phyloP scores from a whole-genome alignment of 2,888 invertebrate genomes.

The Drosophila quinaria region DNA sequence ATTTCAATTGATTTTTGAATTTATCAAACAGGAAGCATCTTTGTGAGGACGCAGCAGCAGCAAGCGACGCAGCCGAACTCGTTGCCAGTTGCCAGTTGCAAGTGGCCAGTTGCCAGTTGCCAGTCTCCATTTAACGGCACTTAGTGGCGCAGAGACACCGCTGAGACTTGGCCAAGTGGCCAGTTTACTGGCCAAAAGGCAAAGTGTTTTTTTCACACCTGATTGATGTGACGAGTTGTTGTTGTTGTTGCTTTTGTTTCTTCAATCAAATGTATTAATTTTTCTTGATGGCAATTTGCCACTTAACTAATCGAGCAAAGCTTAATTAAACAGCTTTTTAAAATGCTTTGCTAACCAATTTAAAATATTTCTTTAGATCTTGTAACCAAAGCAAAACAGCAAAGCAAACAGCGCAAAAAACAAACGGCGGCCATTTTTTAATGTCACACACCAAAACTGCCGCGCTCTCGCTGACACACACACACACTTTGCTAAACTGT shows the following conservation, averaged over 20 bases:
- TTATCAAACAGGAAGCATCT: conserved; percentile 80
- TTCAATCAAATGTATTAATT: neutral
- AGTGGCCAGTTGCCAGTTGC: conserved; percentile 36
- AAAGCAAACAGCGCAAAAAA: no score
- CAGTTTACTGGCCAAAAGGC: conserved; percentile 30
- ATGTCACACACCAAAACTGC: no score
- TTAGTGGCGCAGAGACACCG: conserved; percentile 28
- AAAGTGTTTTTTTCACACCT: conserved; percentile 55
- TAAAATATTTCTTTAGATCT: neutral
- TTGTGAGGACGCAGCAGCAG: conserved; percentile 50
- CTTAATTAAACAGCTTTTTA: neutral
- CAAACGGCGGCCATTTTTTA: no score
- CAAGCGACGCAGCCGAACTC: conserved; percentile 57
- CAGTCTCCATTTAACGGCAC: conserved; percentile 71
- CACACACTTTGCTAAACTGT: no score
- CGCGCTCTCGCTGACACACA: no score
- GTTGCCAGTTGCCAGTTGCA: conserved; percentile 48
- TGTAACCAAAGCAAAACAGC: no score
- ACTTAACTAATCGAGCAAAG: neutral
- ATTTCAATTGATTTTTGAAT: conserved; percentile 77
- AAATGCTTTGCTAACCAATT: neutral
- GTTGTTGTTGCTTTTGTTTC: conserved; percentile 12
- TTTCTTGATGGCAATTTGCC: neutral
- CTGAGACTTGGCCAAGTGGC: conserved; percentile 13
- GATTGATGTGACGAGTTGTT: conserved; percentile 45